phyloP scores from a whole-genome alignment of 35 echinoderm and acorn worm species.

The Chiridota heheva region DNA sequence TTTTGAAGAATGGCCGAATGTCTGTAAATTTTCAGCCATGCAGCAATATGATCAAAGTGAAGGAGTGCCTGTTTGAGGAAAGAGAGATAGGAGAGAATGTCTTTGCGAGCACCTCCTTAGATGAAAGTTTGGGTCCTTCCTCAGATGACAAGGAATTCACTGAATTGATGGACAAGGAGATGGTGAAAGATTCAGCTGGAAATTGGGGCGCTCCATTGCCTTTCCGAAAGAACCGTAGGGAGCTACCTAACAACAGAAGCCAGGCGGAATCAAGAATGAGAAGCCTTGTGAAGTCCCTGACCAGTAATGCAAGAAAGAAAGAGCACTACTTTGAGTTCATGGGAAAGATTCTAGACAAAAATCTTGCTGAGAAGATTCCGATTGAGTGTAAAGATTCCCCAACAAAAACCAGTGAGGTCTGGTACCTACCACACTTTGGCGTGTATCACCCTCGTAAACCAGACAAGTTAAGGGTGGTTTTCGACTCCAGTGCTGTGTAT shows the following conservation, averaged over 20 bases:
- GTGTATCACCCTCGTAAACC: conserved; percentile 74
- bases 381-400: neutral
- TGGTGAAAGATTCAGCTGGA: conserved; percentile 29
- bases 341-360: conserved; percentile 43
- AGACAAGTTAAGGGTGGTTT: conserved; percentile 58
- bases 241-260: conserved; percentile 36
- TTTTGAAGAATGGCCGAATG: conserved; percentile 24
- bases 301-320: conserved; percentile 10
- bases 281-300: neutral
- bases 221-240: conserved; percentile 32
- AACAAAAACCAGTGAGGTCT: conserved; percentile 1
- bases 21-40: conserved; percentile 28
- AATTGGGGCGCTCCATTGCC: conserved; percentile 50
- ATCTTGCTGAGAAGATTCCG: conserved; percentile 21
- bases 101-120: conserved; percentile 7
- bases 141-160: conserved; percentile 39
- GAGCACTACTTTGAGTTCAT: conserved; percentile 54
- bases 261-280: conserved; percentile 18
- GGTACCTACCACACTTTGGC: conserved; percentile 74
- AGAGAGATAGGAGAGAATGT: conserved; percentile 27
- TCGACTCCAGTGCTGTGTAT: conserved; percentile 66
- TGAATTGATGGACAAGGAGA: conserved; percentile 33
- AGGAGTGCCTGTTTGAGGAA: neutral
- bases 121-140: conserved; percentile 32
- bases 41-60: conserved; percentile 28